A percentile compares a stretch with the other conserved stretches of the same genome.
Evolutionary conservation across 2,888 invertebrate genomes (phyloP).

Genomic region (Netelia inedita): DNA sequence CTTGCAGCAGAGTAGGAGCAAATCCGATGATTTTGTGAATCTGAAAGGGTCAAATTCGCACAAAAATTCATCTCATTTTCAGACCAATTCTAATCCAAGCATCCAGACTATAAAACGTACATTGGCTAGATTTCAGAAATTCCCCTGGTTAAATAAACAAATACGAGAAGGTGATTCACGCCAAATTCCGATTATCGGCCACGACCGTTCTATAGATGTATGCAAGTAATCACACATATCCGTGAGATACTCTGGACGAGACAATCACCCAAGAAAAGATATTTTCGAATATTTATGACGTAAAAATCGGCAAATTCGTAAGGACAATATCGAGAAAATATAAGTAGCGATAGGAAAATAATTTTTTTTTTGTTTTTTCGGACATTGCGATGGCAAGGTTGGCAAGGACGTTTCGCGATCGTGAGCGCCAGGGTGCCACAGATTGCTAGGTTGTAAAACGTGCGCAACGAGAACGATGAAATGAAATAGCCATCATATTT

Average conservation of each 20-base stretch:
- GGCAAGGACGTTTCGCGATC: constrained; percentile 5
- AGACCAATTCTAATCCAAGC: no score
- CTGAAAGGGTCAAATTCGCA: constrained; percentile 85
- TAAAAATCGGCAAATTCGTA: not conserved
- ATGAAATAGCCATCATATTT: not conserved
- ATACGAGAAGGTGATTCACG: constrained; percentile 29
- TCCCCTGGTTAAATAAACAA: constrained; percentile 34
- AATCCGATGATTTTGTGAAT: constrained; percentile 98
- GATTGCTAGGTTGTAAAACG: constrained; percentile 65
- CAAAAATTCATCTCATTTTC: constrained; percentile 8
- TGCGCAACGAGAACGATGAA: constrained; percentile 28
- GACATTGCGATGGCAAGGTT: constrained; percentile 13
- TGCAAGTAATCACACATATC: not conserved
- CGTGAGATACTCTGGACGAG: not conserved
- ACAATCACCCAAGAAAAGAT: constrained; percentile 4
- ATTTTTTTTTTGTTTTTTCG: constrained; percentile 22
- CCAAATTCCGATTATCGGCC: constrained; percentile 7
- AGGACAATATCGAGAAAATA: constrained; percentile 30
- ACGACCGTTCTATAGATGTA: not conserved
- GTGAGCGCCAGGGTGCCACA: constrained; percentile 46
- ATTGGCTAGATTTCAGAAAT: constrained; percentile 1
- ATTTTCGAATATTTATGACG: not conserved
- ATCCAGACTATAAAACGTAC: not conserved
- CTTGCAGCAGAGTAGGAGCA: constrained; percentile 96
- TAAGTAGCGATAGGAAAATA: constrained; percentile 5